Conservation (phyloP, 2,113 vertebrate species). For the Oryzias celebensis region DNA sequence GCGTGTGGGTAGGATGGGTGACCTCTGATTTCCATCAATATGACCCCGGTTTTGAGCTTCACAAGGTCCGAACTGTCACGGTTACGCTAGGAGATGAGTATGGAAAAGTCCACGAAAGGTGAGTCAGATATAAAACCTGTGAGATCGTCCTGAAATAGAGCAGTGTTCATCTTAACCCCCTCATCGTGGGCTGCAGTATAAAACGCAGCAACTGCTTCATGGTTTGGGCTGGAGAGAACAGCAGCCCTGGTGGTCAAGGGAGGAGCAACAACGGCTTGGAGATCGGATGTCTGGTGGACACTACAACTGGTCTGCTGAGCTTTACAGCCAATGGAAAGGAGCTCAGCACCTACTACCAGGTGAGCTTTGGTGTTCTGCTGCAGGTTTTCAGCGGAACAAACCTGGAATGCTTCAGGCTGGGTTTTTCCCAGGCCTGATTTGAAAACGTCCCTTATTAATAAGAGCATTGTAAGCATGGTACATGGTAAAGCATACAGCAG, state of each 20-base stretch:
- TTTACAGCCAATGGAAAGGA: conserved; percentile 96
- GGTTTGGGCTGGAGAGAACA: conserved; percentile 94
- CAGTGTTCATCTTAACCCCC: too few relatives aligned
- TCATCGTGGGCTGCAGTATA: conserved; percentile 74
- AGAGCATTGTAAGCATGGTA: too few relatives aligned
- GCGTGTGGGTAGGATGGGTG: conserved; percentile 97
- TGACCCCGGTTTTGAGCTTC: conserved; percentile 87
- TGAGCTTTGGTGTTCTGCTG: conserved; percentile 27
- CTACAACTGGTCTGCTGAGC: conserved; percentile 86
- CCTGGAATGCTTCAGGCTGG: neutral
- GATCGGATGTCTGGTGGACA: conserved; percentile 91
- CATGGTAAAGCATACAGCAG: too few relatives aligned
- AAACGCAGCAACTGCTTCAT: conserved; percentile 98
- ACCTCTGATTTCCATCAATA: conserved; percentile 96
- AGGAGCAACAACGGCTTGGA: conserved; percentile 93
- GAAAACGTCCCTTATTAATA: too few relatives aligned
- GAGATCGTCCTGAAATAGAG: neutral
- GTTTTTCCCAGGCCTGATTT: too few relatives aligned
- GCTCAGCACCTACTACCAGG: conserved; percentile 92
- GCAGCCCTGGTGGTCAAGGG: conserved; percentile 88
- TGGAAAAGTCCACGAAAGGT: conserved; percentile 98
- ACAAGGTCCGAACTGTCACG: conserved; percentile 90
- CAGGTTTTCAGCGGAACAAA: neutral
- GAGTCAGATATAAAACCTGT: conserved; percentile 41
- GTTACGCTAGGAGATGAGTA: conserved; percentile 96